These are phyloP conservation scores for Daboia siamensis DNA, from an alignment of 2,113 vertebrate species.

Conservation along the genomic window DNA sequence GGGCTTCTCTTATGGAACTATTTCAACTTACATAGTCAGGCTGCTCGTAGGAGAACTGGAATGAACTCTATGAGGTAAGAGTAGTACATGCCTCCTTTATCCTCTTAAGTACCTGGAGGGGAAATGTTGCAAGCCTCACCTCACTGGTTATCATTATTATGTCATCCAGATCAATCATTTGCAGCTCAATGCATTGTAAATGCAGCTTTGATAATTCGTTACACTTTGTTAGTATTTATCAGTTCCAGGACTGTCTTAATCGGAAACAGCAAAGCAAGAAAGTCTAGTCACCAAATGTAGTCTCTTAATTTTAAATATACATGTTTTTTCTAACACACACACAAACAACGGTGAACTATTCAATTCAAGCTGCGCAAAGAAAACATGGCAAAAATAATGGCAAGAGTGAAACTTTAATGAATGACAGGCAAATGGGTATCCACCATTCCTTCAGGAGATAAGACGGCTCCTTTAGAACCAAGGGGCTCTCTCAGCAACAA, in stretches of 20 bases:
- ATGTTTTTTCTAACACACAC: constrained; percentile 51
- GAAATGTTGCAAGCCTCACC: constrained; percentile 57
- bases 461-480: not conserved
- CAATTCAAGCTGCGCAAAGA: constrained; percentile 36
- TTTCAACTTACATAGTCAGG: constrained; percentile 28
- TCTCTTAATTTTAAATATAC: constrained; percentile 36
- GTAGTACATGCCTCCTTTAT: constrained; percentile 51
- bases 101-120: constrained; percentile 63
- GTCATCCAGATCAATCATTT: constrained; percentile 76
- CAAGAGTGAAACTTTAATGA: rapidly evolving
- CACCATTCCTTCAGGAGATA: rapidly evolving
- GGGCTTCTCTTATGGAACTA: constrained; percentile 19
- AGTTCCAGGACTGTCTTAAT: constrained; percentile 74
- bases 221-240: constrained; percentile 80
- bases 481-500: not conserved
- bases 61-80: constrained; percentile 57
- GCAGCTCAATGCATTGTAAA: constrained; percentile 67
- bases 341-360: constrained; percentile 43
- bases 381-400: constrained; percentile 6
- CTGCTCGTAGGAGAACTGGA: constrained; percentile 28
- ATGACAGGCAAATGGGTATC: not conserved
- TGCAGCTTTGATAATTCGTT: constrained; percentile 79
- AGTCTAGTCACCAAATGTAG: constrained; percentile 59
- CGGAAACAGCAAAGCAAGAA: constrained; percentile 70
- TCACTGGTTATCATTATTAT: constrained; percentile 76